Evolutionary conservation across 1,140 invertebrate genomes (phyloP), one percentile per base, ranked within the genome.

Genomic region (Drosophila nannoptera): DNA sequence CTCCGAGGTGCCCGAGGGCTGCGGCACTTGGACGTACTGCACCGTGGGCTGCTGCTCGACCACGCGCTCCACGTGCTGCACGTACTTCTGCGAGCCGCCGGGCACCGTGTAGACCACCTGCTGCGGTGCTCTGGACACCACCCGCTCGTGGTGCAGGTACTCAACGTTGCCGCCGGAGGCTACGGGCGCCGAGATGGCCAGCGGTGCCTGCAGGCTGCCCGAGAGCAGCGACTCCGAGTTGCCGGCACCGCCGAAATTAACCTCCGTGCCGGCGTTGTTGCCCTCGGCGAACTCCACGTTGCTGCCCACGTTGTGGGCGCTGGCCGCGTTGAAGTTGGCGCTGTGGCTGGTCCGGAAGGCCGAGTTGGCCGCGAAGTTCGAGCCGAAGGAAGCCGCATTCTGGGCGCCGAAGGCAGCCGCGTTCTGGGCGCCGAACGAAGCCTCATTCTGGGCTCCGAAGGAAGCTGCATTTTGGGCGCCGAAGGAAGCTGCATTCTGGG

Each of bases 11-110:
- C 75, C 75, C 5, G 63, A 49, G 29, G 83, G 77, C n/a, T 66
- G 54, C 6, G 88, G 60, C 1, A 77, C 43, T 14, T 70, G 74
- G 0, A 75, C 49, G 7, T 64, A 63, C 50, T 73, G 82, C 6
- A 80, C 35, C 0, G 63, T 40, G 9, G 87, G 77, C 45, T 63
- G 62, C 33, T 74, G 69, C 55, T 77, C 62, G 0, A 86, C 75
- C 31, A 75, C 59, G 31, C 75, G 81, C 68, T 89, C 87, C 45
- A 80, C 78, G 32, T 87, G 82, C 11, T 80, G 78, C 9, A 84
- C 62, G 40, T 78, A 87, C 16, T 78, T 75, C 69, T 88, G 73
- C 0, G 81, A 70, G 45, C 76, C 70, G 32, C 66, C 77, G 65
- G 82, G 86, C 8, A 68, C 55, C 1, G 69, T 56, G 69, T 77